Percentiles rank a stretch among this genome's conserved stretches.
phyloP scores from a whole-genome alignment of 92 coral and sea anemone species.

The Zoanthus solanderi region DNA sequence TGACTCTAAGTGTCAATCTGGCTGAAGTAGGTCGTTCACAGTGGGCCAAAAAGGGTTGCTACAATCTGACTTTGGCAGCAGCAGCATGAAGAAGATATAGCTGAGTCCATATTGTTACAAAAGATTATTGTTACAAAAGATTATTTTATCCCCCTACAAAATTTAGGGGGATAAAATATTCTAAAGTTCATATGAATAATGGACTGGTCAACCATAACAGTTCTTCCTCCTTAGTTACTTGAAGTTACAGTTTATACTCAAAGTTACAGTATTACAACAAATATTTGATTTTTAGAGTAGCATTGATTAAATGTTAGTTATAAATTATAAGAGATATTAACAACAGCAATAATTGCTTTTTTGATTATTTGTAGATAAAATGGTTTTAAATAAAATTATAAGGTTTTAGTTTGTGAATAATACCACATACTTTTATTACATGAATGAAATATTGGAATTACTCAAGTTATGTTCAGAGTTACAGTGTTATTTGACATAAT shows the following conservation, averaged over 20 bases:
- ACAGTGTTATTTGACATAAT: not conserved
- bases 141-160: too few species aligned
- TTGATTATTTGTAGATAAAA: not conserved
- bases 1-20: constrained; percentile 48
- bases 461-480: not conserved
- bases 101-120: constrained; percentile 25
- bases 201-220: not conserved
- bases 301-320: not conserved
- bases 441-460: too few species aligned
- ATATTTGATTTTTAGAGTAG: not conserved
- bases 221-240: not conserved
- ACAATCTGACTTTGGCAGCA: constrained; percentile 43
- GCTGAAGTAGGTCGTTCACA: constrained; percentile 58
- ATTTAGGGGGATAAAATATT: too few species aligned
- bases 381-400: not conserved
- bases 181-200: not conserved
- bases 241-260: not conserved
- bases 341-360: not conserved
- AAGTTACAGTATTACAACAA: not conserved
- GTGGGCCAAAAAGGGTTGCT: constrained; percentile 55
- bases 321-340: not conserved
- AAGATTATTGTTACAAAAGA: not conserved
- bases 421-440: not conserved
- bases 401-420: not conserved
- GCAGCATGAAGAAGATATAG: constrained; percentile 54